Evolutionary conservation across 2,797 vertebrate species (phyloP), one percentile per base, ranked within the genome.

Genomic region (Molossus molossus): DNA sequence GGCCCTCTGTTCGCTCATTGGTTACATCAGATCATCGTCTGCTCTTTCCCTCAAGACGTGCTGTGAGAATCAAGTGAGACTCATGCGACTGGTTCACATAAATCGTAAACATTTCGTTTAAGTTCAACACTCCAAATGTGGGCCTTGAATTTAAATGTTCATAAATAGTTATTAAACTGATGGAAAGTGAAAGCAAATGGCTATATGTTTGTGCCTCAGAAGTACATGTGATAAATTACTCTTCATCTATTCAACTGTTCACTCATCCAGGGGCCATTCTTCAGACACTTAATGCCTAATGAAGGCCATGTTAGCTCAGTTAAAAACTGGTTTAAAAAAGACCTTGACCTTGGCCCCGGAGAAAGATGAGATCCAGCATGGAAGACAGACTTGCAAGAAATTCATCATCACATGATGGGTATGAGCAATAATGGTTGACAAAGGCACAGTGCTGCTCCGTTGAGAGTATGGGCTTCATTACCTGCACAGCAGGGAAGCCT

Each of bases 31-130:
- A 82, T 40, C 20, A 45, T 9, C 8, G 11, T 45, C 45, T 82
- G 11, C 21, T 73, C 64, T 90, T 90, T 48, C 27, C 23, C 33
- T 25, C 2, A 17, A 64, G 9, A 2, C 3, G 57, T n/a, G 20
- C 57, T 64, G 13, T 48, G 25, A 85, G 29, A 7, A 87, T 48
- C 72, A 85, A 81, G 64, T 60, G 73, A 70, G 81, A 62, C 4
- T 67, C 45, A 13, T 40, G 27, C 18, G n/a, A 55, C 33, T 79
- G 25, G 27, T 62, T 70, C 48, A 33, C 20, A 9, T 40, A 57
- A 85, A 73, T 9, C 23, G 21, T 50, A 33, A 89, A 20, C 4
- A 8, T 80, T 90, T 88, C 27, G 92, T 95, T 94, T 45, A 92
- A 65, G 23, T 1, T 20, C 40, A 23, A 60, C 25, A 64, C 73